These are phyloP conservation scores for Clarias macrocephalus DNA, from an alignment of 2,113 vertebrate genomes.

Conservation along the genomic window DNA sequence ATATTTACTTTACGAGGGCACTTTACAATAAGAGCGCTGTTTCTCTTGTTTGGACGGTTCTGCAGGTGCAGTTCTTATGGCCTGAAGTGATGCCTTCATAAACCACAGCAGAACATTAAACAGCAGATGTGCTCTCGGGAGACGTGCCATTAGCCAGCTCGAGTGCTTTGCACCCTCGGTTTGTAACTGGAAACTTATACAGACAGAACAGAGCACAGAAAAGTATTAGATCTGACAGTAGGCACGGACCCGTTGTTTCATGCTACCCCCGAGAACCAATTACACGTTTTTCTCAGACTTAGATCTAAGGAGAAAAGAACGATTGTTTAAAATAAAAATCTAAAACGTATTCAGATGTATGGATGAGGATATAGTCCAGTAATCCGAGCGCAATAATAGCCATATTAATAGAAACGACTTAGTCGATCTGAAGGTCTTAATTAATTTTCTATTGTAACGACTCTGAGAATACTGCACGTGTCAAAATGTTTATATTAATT, in stretches of 20 bases:
- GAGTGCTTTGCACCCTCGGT: slow-evolving; percentile 43
- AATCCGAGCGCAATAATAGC: background rate
- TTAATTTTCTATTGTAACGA: background rate
- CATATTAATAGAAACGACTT: background rate
- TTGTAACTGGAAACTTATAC: slow-evolving; percentile 44
- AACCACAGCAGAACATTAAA: slow-evolving; percentile 78
- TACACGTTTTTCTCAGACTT: background rate
- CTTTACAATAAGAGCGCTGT: slow-evolving; percentile 85
- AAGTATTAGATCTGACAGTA: background rate
- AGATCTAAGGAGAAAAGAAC: background rate
- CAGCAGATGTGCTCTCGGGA: slow-evolving; percentile 75
- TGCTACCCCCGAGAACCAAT: background rate
- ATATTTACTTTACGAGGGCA: slow-evolving; percentile 82
- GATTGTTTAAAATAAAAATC: too few relatives aligned
- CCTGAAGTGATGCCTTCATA: slow-evolving; percentile 81
- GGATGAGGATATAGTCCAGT: background rate
- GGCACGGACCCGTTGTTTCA: background rate
- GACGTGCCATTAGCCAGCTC: slow-evolving; percentile 52
- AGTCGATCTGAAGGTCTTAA: background rate
- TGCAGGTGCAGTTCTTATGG: slow-evolving; percentile 83
- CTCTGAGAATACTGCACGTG: background rate
- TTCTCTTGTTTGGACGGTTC: slow-evolving; percentile 86
- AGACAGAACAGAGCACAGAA: slow-evolving; percentile 32
- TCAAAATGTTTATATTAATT: background rate
- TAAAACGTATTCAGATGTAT: background rate